These are phyloP conservation scores for Hystrix cristata DNA, from an alignment of 2,113 vertebrate genomes.

Conservation along the genomic window DNA sequence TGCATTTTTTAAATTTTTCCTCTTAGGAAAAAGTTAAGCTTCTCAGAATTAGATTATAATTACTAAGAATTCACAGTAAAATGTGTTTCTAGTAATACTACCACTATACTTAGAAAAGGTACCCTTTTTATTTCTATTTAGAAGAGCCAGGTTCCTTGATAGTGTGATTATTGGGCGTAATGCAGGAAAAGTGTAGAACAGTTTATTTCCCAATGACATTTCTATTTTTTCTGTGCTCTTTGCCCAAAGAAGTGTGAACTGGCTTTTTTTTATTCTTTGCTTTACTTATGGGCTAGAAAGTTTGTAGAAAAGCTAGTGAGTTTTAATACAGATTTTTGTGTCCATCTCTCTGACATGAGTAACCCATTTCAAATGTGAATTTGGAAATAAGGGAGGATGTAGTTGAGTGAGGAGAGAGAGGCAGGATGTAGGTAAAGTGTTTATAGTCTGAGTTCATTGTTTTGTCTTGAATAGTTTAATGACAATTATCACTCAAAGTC, in stretches of 20 bases:
- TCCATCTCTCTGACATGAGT: background rate
- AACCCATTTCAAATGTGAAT: background rate
- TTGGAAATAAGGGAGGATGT: background rate
- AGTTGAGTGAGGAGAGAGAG: background rate
- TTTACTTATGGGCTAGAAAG: background rate
- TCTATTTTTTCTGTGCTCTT: background rate
- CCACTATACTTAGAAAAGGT: background rate
- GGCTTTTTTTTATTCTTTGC: background rate
- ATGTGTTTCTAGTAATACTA: background rate
- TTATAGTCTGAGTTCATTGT: background rate
- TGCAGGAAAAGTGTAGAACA: background rate
- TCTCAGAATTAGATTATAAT: background rate
- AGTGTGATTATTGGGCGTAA: background rate
- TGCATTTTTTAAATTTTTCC: conserved; percentile 36
- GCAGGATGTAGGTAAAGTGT: background rate
- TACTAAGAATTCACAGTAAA: conserved; percentile 19
- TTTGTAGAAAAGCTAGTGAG: background rate
- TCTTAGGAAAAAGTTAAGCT: conserved; percentile 24
- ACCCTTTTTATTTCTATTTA: background rate
- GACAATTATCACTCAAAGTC: background rate
- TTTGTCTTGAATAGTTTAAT: conserved; percentile 20
- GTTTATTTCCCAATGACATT: background rate
- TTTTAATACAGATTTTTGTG: background rate
- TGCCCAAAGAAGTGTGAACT: background rate
- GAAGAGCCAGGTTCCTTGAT: background rate